Percentiles rank a stretch among this genome's conserved stretches.
phyloP scores from a whole-genome alignment of 2,797 vertebrate genomes.

The Serranus cabrilla region DNA sequence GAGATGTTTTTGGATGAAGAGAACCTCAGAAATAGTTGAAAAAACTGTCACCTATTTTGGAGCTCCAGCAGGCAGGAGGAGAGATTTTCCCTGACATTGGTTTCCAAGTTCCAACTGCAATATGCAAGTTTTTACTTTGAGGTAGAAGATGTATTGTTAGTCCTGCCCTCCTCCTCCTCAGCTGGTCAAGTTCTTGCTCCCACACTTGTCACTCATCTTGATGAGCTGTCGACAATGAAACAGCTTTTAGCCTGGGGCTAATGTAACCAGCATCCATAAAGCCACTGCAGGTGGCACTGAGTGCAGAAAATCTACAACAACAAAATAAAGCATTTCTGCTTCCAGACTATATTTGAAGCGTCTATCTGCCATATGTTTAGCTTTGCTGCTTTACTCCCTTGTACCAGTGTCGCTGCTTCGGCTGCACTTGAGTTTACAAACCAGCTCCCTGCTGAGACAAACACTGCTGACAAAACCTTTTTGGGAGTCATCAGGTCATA shows the following conservation, averaged over 20 bases:
- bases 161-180: constrained; percentile 64
- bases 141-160: constrained; percentile 64
- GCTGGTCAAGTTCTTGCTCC: constrained; percentile 70
- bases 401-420: constrained; percentile 11
- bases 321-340: constrained; percentile 10
- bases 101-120: constrained; percentile 49
- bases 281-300: constrained; percentile 36
- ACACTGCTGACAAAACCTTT: not conserved
- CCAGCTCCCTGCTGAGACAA: constrained; percentile 4
- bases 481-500: not conserved
- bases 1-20: not conserved
- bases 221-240: constrained; percentile 69
- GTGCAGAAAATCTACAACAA: constrained; percentile 23
- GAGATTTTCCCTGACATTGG: constrained; percentile 3
- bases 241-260: constrained; percentile 62
- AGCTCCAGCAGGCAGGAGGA: constrained; percentile 8
- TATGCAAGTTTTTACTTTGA: constrained; percentile 63
- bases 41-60: constrained; percentile 32
- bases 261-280: constrained; percentile 56
- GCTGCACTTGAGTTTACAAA: not conserved
- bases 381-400: constrained; percentile 12
- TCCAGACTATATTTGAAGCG: not conserved
- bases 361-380: constrained; percentile 27
- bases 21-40: not conserved
- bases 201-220: constrained; percentile 77